These are phyloP conservation scores for Watsonalla binaria DNA, from an alignment of 2,888 invertebrate genomes.

Conservation along the genomic window DNA sequence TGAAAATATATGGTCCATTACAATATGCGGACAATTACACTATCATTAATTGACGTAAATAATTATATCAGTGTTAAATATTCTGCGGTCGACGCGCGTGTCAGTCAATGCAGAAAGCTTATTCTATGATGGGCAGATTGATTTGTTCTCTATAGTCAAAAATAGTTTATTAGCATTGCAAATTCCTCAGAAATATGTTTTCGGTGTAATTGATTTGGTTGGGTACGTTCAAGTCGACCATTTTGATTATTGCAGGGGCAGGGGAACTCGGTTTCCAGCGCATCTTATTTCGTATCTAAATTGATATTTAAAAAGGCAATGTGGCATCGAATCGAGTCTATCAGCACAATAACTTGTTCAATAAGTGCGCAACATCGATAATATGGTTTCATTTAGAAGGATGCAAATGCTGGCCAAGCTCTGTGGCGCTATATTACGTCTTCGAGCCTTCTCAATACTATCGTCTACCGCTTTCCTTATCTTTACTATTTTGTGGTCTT, in stretches of 20 bases:
- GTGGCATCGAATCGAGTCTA: conserved; percentile 19
- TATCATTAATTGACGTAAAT: neutral
- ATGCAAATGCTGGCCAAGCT: neutral
- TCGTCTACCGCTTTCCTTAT: no score
- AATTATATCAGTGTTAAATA: neutral
- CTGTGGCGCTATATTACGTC: no score
- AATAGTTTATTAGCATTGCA: no score
- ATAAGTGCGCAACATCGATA: conserved; percentile 54
- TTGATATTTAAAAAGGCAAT: neutral
- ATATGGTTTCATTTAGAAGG: conserved; percentile 38
- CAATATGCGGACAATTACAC: neutral
- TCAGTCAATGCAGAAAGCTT: neutral
- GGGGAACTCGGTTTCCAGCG: neutral
- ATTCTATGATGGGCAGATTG: neutral
- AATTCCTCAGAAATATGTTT: no score
- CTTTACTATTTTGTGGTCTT: no score
- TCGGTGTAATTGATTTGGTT: no score
- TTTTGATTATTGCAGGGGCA: neutral
- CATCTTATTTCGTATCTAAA: neutral
- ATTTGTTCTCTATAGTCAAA: neutral
- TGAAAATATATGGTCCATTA: neutral
- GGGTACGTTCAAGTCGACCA: no score
- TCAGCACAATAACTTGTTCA: conserved; percentile 45
- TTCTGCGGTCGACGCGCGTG: neutral
- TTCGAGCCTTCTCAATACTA: no score